Evolutionary conservation across 1,140 invertebrate species (phyloP).

Genomic region (Neuroterus valhalla): DNA sequence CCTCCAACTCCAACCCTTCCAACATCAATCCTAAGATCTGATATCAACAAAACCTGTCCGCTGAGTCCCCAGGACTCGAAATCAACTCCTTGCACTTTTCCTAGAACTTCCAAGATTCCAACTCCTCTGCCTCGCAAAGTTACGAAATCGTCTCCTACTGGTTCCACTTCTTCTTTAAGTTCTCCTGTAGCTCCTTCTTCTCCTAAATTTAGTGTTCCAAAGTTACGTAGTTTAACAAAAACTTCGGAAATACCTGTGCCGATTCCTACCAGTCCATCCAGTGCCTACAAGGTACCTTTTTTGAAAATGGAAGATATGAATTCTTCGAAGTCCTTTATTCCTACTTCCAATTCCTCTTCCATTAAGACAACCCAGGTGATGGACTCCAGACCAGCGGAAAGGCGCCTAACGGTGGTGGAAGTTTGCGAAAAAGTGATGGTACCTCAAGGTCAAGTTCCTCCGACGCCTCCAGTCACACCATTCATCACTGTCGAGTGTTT

Average conservation of each 20-base stretch:
- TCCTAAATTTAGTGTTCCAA: conserved; percentile 20
- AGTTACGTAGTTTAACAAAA: conserved; percentile 41
- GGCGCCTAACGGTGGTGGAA: conserved; percentile 67
- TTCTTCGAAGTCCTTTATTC: not conserved
- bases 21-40: conserved; percentile 15
- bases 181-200: conserved; percentile 9
- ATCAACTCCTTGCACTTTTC: conserved; percentile 39
- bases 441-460: conserved; percentile 53
- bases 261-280: conserved; percentile 39
- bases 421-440: conserved; percentile 71
- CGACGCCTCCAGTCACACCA: conserved; percentile 60
- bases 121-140: conserved; percentile 68
- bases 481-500: conserved; percentile 66
- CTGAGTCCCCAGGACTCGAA: conserved; percentile 32
- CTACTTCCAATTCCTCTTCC: not conserved
- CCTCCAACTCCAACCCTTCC: conserved; percentile 38
- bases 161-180: conserved; percentile 16
- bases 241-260: conserved; percentile 61
- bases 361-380: conserved; percentile 32
- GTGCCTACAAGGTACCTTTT: conserved; percentile 30
- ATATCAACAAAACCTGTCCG: conserved; percentile 5
- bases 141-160: conserved; percentile 42
- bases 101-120: conserved; percentile 67
- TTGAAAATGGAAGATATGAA: not conserved
- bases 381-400: conserved; percentile 41